These are phyloP conservation scores for Mareca penelope DNA, from an alignment of 2,797 vertebrate species.

Conservation along the genomic window DNA sequence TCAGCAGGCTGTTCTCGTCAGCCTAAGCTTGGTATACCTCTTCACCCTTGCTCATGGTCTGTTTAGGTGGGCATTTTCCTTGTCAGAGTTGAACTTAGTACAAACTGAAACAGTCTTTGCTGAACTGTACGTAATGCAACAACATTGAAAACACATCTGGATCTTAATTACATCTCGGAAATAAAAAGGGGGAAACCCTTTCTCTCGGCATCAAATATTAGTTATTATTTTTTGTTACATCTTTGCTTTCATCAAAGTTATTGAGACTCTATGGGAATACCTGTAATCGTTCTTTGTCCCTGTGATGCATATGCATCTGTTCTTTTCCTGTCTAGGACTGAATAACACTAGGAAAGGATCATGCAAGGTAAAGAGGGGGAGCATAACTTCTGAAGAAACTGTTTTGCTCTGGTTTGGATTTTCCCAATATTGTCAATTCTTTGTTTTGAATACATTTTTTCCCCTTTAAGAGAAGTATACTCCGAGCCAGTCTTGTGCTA, in stretches of 20 bases:
- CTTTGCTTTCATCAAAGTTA: not conserved
- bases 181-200: constrained; percentile 34
- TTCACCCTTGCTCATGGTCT: constrained; percentile 11
- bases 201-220: constrained; percentile 13
- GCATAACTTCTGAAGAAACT: constrained; percentile 40
- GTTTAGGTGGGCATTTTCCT: constrained; percentile 37
- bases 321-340: not conserved
- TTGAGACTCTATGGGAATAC: not conserved
- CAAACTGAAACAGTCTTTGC: constrained; percentile 13
- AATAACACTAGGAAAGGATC: not conserved
- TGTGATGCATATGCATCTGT: not conserved
- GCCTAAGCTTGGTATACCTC: not conserved
- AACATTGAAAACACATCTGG: constrained; percentile 39
- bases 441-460: constrained; percentile 69
- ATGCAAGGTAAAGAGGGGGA: constrained; percentile 37
- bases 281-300: not conserved
- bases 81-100: not conserved
- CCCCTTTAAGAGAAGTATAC: constrained; percentile 44
- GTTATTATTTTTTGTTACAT: not conserved
- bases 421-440: constrained; percentile 41
- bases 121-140: not conserved
- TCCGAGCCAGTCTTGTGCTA: constrained; percentile 63
- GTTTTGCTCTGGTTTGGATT: constrained; percentile 12
- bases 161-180: constrained; percentile 39
- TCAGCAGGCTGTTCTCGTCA: constrained; percentile 12